These are phyloP conservation scores for Grammomys dolichurus DNA, from an alignment of 2,113 vertebrate species.

Conservation along the genomic window DNA sequence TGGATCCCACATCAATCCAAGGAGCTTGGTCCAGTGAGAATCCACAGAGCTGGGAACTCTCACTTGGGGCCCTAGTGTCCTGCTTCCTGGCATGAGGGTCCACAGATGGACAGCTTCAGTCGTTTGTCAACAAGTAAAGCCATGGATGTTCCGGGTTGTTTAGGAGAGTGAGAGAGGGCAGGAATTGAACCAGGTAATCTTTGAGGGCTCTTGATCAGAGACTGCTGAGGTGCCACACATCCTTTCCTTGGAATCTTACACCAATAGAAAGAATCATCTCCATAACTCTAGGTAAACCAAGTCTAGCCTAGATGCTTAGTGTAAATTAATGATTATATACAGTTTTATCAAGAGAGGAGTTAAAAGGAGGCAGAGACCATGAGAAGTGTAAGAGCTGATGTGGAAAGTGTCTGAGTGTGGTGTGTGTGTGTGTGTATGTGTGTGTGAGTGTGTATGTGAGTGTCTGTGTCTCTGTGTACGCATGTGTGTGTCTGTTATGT, in stretches of 20 bases:
- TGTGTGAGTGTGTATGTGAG: rapidly evolving
- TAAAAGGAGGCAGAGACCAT: neutral
- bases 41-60: neutral
- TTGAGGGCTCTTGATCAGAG: neutral
- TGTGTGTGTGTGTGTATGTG: neutral
- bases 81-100: neutral
- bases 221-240: neutral
- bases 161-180: neutral
- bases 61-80: neutral
- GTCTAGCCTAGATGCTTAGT: neutral
- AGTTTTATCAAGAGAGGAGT: constrained; percentile 19
- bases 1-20: constrained; percentile 20
- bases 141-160: neutral
- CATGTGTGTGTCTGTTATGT: rapidly evolving
- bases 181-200: neutral
- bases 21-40: neutral
- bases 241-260: neutral
- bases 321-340: neutral
- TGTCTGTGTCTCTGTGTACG: rapidly evolving
- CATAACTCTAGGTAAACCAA: constrained; percentile 30
- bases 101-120: neutral
- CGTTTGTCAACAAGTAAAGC: neutral
- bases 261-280: constrained; percentile 3
- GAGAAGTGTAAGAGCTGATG: constrained; percentile 21
- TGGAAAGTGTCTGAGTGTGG: neutral